Conservation (phyloP, 2,888 invertebrate species). For the Drosophila demipolita region DNA sequence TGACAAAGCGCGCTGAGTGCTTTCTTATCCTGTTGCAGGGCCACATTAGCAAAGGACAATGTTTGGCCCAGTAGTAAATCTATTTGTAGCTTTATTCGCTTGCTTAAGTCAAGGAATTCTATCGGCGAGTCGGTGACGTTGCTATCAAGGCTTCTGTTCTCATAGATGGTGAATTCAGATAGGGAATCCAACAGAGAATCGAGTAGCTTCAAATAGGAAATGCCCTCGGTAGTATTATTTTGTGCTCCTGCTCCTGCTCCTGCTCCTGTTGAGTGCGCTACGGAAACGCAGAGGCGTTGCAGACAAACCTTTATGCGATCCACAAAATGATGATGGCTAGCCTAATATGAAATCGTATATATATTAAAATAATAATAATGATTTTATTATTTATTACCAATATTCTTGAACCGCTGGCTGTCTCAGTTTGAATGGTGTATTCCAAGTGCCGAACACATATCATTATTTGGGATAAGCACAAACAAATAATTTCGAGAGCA, state of each 20-base stretch:
- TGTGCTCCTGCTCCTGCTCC: not conserved
- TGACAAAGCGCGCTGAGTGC: slow-evolving; percentile 83
- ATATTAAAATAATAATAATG: not conserved
- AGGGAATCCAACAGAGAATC: slow-evolving; percentile 77
- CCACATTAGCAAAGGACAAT: slow-evolving; percentile 83
- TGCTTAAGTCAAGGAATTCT: slow-evolving; percentile 64
- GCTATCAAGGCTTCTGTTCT: slow-evolving; percentile 28
- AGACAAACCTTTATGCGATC: slow-evolving; percentile 83
- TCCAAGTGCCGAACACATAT: slow-evolving; percentile 82
- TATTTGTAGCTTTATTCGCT: slow-evolving; percentile 75
- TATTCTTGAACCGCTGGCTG: slow-evolving; percentile 53
- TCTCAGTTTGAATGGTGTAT: slow-evolving; percentile 76
- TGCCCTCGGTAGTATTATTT: slow-evolving; percentile 52
- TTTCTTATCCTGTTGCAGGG: slow-evolving; percentile 80
- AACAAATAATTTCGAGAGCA: slow-evolving; percentile 71
- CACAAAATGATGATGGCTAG: slow-evolving; percentile 81
- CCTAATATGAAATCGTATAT: slow-evolving; percentile 49
- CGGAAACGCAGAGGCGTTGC: slow-evolving; percentile 59
- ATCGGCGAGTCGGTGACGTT: not conserved
- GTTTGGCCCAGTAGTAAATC: slow-evolving; percentile 81
- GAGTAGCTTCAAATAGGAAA: slow-evolving; percentile 77
- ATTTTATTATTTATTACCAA: slow-evolving; percentile 50
- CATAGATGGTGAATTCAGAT: slow-evolving; percentile 70
- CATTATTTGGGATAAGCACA: slow-evolving; percentile 82
- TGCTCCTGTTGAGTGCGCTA: slow-evolving; percentile 5